Evolutionary conservation across 2,113 vertebrate species (phyloP).

Genomic region (Salvelinus alpinus): DNA sequence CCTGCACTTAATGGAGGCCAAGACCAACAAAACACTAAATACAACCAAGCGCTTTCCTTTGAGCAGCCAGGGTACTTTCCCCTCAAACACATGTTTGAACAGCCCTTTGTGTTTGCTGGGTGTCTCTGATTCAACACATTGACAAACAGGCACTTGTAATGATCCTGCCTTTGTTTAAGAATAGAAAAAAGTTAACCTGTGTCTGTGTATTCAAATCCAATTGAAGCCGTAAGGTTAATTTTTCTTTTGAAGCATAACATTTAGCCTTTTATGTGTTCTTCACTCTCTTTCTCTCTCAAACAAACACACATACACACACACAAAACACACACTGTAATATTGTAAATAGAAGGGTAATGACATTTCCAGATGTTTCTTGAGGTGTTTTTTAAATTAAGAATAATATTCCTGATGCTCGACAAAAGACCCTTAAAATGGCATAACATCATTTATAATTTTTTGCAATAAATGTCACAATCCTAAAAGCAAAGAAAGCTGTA

Average conservation of each 20-base stretch:
- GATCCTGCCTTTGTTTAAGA: too few relatives aligned
- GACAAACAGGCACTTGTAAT: too few relatives aligned
- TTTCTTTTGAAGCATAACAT: neutral
- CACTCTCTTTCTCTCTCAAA: neutral
- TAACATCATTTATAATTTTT: neutral
- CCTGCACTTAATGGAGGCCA: constrained; percentile 77
- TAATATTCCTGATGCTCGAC: neutral
- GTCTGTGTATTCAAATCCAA: neutral
- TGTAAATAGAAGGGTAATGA: neutral
- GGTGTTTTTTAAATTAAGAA: neutral
- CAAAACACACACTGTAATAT: neutral
- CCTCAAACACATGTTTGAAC: constrained; percentile 47
- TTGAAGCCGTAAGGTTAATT: neutral
- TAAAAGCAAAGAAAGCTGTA: neutral
- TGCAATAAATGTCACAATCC: neutral
- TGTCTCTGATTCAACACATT: neutral
- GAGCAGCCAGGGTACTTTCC: constrained; percentile 1
- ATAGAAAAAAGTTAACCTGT: neutral
- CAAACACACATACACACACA: neutral
- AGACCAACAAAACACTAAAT: constrained; percentile 77
- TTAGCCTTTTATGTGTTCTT: neutral
- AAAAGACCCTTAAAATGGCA: neutral
- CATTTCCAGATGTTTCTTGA: neutral
- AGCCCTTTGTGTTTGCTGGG: constrained; percentile 4
- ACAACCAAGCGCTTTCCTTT: constrained; percentile 69